Evolutionary conservation across 2,113 vertebrate genomes (phyloP).

Genomic region (Galeopterus variegatus): DNA sequence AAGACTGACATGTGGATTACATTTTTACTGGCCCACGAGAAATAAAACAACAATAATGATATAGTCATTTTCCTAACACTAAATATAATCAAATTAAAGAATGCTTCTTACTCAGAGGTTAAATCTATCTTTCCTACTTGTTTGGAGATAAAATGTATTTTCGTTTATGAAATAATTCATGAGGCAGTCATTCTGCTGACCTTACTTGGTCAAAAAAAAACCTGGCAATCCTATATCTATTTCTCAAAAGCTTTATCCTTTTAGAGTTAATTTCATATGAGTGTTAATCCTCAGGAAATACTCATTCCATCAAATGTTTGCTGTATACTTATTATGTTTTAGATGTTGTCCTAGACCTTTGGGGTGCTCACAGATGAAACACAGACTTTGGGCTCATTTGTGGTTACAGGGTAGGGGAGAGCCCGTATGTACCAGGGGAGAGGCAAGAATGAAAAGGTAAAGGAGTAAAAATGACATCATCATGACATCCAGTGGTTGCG

Average conservation of each 20-base stretch:
- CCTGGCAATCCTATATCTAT: not conserved
- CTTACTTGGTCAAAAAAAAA: not conserved
- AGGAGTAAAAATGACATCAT: rapidly evolving
- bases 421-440: not conserved
- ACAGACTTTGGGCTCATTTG: not conserved
- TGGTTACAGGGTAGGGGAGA: not conserved
- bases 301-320: not conserved
- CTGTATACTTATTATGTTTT: not conserved
- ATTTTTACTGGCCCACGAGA: not conserved
- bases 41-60: not conserved
- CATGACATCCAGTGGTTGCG: not conserved
- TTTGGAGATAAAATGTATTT: not conserved
- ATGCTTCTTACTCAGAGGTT: not conserved
- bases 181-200: not conserved
- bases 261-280: not conserved
- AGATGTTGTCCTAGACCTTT: not conserved
- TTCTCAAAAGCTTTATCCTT: slow-evolving; percentile 45
- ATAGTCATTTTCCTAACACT: not conserved
- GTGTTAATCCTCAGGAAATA: not conserved
- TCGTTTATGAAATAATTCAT: slow-evolving; percentile 23
- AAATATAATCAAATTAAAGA: not conserved
- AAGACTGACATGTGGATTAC: rapidly evolving
- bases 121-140: not conserved
- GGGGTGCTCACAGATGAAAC: not conserved
- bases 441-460: not conserved